Percentiles rank a stretch among this genome's conserved stretches.
Evolutionary conservation across 2,797 vertebrate genomes (phyloP).

Genomic region (Rhinogobio ventralis): DNA sequence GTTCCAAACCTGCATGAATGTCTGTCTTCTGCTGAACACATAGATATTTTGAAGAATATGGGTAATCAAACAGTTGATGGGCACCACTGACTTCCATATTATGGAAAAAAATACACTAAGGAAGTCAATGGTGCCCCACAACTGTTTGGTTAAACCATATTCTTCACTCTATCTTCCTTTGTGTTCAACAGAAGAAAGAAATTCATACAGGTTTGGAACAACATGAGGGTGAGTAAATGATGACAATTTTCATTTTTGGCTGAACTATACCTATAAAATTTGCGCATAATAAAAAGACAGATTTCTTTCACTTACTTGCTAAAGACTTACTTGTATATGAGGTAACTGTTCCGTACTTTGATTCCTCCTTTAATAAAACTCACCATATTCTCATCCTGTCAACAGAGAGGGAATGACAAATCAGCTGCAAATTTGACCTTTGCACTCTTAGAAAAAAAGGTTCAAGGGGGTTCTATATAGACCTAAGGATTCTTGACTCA

Average conservation of each 20-base stretch:
- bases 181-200: background rate
- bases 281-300: background rate
- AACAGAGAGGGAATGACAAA: constrained; percentile 15
- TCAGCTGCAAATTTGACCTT: background rate
- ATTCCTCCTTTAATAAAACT: constrained; percentile 90
- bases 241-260: background rate
- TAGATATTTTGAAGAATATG: background rate
- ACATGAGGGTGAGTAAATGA: background rate
- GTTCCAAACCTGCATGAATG: too few species aligned
- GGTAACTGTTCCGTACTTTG: constrained; percentile 87
- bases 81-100: background rate
- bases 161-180: background rate
- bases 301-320: background rate
- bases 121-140: background rate
- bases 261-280: background rate
- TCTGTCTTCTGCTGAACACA: background rate
- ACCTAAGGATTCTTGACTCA: background rate
- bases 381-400: constrained; percentile 88
- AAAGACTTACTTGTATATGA: constrained; percentile 86
- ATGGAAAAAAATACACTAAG: background rate
- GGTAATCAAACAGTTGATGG: too few species aligned
- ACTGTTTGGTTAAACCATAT: background rate
- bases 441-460: background rate
- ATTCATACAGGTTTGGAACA: background rate
- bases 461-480: background rate